Evolutionary conservation across 2,113 vertebrate species (phyloP).

Genomic region (Scomber scombrus): DNA sequence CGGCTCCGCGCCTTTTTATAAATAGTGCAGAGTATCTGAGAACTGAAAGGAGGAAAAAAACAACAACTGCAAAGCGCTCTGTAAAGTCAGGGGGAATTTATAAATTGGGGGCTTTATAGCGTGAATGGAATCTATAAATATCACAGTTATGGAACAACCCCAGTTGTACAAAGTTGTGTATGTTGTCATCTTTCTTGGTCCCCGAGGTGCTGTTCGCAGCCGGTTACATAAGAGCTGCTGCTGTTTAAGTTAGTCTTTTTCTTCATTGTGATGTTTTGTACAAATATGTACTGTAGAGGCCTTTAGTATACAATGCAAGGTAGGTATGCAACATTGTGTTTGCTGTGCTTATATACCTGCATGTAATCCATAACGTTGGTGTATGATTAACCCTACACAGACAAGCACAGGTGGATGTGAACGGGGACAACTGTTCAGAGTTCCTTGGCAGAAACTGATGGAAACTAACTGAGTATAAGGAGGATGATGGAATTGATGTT

Average conservation of each 20-base stretch:
- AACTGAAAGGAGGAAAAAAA: conserved; percentile 43
- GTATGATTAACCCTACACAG: conserved; percentile 27
- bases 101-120: conserved; percentile 66
- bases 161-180: conserved; percentile 37
- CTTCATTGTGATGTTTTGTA: conserved; percentile 15
- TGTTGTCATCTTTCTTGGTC: conserved; percentile 56
- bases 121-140: conserved; percentile 76
- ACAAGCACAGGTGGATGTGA: not conserved
- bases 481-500: too few relatives aligned
- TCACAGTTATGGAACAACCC: conserved; percentile 57
- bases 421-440: not conserved
- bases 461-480: too few relatives aligned
- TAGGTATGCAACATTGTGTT: conserved; percentile 3
- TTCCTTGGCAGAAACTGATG: too few relatives aligned
- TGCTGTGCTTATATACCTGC: conserved; percentile 2
- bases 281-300: conserved; percentile 25
- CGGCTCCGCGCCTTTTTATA: conserved; percentile 68
- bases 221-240: conserved; percentile 68
- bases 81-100: conserved; percentile 63
- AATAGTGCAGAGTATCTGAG: conserved; percentile 77
- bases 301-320: not conserved
- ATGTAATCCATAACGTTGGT: conserved; percentile 17
- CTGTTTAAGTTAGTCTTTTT: conserved; percentile 34
- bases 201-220: conserved; percentile 49
- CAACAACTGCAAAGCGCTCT: conserved; percentile 33